These are phyloP conservation scores for Galago senegalensis DNA, from an alignment of 2,797 vertebrate species.

Conservation along the genomic window DNA sequence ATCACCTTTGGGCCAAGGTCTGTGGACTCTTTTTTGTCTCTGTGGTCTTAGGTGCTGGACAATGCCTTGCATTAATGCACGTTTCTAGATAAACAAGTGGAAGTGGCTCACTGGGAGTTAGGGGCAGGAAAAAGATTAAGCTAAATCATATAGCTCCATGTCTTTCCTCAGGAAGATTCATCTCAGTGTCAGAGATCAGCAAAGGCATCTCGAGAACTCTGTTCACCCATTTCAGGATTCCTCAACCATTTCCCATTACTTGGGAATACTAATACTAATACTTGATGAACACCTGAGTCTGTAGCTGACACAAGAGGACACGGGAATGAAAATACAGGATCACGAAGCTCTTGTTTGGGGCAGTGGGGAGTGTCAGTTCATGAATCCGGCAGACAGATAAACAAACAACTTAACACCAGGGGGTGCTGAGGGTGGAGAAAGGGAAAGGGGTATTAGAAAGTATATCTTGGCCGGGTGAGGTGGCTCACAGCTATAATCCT, in stretches of 20 bases:
- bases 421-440: not conserved
- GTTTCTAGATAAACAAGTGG: not conserved
- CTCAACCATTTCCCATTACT: not conserved
- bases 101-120: not conserved
- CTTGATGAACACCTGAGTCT: not conserved
- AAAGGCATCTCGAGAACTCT: not conserved
- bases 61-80: no score
- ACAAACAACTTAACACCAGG: not conserved
- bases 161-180: not conserved
- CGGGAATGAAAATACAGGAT: fast-evolving
- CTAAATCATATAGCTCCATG: no score
- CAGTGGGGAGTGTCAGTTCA: not conserved
- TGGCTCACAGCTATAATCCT: no score
- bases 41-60: not conserved
- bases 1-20: not conserved
- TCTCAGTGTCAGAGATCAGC: not conserved
- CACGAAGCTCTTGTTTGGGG: not conserved
- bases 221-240: not conserved
- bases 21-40: not conserved
- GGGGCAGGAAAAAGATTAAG: not conserved
- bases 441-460: not conserved
- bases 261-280: not conserved
- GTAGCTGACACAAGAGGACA: not conserved
- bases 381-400: not conserved
- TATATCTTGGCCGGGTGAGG: no score